phyloP scores from a whole-genome alignment of 2,888 invertebrate genomes.

The Drosophila mulleri region DNA sequence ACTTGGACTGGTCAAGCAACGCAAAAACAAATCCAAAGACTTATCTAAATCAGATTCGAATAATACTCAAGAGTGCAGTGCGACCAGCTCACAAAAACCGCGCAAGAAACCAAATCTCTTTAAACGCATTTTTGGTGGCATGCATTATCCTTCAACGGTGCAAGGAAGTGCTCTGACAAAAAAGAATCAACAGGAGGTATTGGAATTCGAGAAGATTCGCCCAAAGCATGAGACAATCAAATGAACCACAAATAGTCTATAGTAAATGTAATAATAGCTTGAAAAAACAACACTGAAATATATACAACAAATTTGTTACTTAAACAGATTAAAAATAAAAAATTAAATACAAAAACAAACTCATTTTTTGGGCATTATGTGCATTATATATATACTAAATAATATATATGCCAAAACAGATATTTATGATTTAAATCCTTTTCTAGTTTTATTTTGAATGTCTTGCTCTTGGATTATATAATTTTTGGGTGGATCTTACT shows the following conservation, averaged over 20 bases:
- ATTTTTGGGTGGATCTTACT: too few relatives aligned
- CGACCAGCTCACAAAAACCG: not conserved
- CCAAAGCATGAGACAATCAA: not conserved
- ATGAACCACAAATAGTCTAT: not conserved
- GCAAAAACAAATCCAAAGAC: not conserved
- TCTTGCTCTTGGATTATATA: too few relatives aligned
- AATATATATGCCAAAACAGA: too few relatives aligned
- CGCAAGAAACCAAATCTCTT: constrained; percentile 28
- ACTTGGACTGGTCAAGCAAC: constrained; percentile 5
- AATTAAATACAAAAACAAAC: too few relatives aligned
- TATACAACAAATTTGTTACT: not conserved
- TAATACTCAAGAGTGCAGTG: not conserved
- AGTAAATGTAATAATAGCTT: not conserved
- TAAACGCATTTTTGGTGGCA: constrained; percentile 25
- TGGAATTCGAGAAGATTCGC: not conserved
- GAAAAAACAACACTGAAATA: not conserved
- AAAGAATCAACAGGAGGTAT: not conserved
- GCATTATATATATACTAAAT: too few relatives aligned
- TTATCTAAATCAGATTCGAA: not conserved
- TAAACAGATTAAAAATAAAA: not conserved
- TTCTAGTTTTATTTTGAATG: too few relatives aligned
- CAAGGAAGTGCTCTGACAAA: not conserved
- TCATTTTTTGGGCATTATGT: too few relatives aligned
- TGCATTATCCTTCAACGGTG: constrained; percentile 1
- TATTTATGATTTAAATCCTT: too few relatives aligned